Conservation (phyloP, 2,113 vertebrate species). For the Nycticryphes semicollaris region DNA sequence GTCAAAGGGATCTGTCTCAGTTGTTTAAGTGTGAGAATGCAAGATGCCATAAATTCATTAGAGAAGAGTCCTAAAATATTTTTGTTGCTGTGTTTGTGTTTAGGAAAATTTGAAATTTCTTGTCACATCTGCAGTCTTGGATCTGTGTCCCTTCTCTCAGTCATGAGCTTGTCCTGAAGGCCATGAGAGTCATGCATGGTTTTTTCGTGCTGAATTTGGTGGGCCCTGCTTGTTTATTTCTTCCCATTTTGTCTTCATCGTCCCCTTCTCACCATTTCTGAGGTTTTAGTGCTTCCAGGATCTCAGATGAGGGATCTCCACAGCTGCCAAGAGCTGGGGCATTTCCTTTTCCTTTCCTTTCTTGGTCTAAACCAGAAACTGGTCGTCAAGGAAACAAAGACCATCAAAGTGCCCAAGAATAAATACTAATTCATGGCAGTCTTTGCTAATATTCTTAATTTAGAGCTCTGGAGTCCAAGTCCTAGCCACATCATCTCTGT, state of each 20-base stretch:
- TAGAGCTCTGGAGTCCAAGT: constrained; percentile 18
- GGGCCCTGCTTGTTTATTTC: neutral
- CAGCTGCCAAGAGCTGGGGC: neutral
- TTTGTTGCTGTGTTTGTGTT: neutral
- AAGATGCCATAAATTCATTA: neutral
- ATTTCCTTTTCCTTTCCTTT: constrained; percentile 36
- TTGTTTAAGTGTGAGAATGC: neutral
- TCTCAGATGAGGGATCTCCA: neutral
- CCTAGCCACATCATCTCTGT: neutral
- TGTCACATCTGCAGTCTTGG: neutral
- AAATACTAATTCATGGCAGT: constrained; percentile 28
- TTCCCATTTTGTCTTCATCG: neutral
- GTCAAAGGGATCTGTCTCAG: neutral
- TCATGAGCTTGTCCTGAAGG: neutral
- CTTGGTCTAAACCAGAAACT: constrained; percentile 32
- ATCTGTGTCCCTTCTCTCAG: neutral
- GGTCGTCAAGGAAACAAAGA: constrained; percentile 24
- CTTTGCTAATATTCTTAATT: constrained; percentile 39
- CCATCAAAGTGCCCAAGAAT: constrained; percentile 32
- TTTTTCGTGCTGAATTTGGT: neutral
- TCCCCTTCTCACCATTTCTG: neutral
- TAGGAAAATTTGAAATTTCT: neutral
- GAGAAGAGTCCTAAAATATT: neutral
- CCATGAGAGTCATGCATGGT: fast-evolving
- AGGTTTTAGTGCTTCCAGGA: constrained; percentile 31